Evolutionary conservation across 2,888 invertebrate genomes (phyloP), one percentile per base, ranked within the genome.

Genomic region (Drosophila limbata): DNA sequence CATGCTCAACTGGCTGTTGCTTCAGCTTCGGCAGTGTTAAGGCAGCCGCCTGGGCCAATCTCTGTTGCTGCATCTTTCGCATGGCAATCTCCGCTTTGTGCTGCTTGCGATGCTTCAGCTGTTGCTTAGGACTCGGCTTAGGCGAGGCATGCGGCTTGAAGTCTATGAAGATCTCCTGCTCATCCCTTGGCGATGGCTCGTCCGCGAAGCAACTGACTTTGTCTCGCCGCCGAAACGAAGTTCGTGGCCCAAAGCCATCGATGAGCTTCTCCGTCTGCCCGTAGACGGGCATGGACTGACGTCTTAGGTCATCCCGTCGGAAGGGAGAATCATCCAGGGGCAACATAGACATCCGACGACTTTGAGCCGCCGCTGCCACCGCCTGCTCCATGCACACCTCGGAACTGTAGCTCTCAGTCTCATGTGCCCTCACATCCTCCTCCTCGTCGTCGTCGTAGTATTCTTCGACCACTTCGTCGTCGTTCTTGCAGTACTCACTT

Each of bases 111-210:
- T 96, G 92, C 91, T 84, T 93, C 90, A 92, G 92, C 84, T 93
- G 93, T 82, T 93, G 78, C 73, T 93, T 93, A 35, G 94, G 94
- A 69, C 94, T 94, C 57, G 94, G 94, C 56, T 94, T 94, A 57
- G 95, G 95, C 17, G 95, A 95, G 13, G 95, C 93, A 72, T 95
- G 94, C 6, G 97, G 97, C 92, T 97, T 97, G 91, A 97, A 97
- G 91, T 97, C 96, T 77, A 97, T 97, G 72, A 97, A 95, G 63
- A 97, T 97, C 93, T 97, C 97, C 81, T 95, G 95, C 90, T 96
- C 95, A 85, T 95, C 95, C 1, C 82, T 74, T 17, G 65, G 68
- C 13, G 73, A 72, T 0, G 69, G 69, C 5, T 40, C 66, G 15
- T 73, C 72, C 9, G 70, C 35, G 52, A 81, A 82, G 53, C 77